Percentiles rank a stretch among this genome's conserved stretches.
These are phyloP conservation scores for Babyrousa celebensis DNA, from an alignment of 2,797 vertebrate genomes.

Conservation along the genomic window DNA sequence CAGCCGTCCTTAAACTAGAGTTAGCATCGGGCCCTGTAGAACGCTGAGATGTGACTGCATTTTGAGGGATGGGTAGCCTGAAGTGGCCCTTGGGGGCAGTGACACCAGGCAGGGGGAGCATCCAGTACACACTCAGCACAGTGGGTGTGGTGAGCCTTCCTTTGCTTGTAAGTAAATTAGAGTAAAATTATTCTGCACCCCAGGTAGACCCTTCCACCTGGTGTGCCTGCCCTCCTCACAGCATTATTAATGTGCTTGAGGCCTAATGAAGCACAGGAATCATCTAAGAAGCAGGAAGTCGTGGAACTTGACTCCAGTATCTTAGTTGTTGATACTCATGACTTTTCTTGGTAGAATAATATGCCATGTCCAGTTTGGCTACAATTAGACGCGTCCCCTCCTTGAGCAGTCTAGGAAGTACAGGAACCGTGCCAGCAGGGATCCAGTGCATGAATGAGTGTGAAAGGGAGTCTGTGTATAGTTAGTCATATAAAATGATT, in stretches of 20 bases:
- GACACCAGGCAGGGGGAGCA: neutral
- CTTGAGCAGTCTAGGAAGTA: neutral
- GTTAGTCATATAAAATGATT: neutral
- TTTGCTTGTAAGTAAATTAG: constrained; percentile 45
- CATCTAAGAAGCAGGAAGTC: neutral
- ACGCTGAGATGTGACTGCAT: neutral
- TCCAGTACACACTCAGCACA: neutral
- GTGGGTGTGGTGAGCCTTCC: neutral
- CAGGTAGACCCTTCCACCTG: constrained; percentile 13
- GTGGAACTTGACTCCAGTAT: constrained; percentile 5
- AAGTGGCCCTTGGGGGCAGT: neutral
- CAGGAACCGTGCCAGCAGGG: constrained; percentile 15
- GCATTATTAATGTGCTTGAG: neutral
- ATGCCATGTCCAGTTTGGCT: neutral
- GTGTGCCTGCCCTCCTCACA: neutral
- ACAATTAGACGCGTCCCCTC: neutral
- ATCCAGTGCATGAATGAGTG: neutral
- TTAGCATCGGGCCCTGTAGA: neutral
- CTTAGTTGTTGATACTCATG: neutral
- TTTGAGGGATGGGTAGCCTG: neutral
- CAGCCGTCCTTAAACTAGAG: neutral
- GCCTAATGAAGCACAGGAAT: neutral
- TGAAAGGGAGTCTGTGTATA: neutral
- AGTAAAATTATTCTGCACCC: neutral
- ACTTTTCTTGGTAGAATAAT: constrained; percentile 49